phyloP scores from a whole-genome alignment of 2,797 vertebrate species.

The Sebastes baramenuke region DNA sequence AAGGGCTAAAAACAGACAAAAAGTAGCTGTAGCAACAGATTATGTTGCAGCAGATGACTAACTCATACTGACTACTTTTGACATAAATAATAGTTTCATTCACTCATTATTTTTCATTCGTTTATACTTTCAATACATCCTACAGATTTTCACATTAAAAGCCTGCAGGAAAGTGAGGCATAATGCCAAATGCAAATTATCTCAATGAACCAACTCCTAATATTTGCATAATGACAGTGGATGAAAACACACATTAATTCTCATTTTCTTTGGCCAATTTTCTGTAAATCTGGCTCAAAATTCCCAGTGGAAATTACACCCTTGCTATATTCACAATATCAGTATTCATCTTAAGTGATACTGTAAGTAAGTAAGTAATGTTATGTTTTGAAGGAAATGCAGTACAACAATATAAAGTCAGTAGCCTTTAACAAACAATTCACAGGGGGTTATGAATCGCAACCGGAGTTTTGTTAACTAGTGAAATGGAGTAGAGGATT shows the following conservation, averaged over 20 bases:
- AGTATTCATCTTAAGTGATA: rapidly evolving
- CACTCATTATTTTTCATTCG: background rate
- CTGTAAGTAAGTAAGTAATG: too few relatives aligned
- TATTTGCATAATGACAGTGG: too few relatives aligned
- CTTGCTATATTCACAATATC: too few relatives aligned
- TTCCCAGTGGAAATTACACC: too few relatives aligned
- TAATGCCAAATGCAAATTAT: background rate
- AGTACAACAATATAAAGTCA: too few relatives aligned
- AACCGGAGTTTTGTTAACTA: background rate
- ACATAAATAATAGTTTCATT: too few relatives aligned
- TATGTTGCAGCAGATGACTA: background rate
- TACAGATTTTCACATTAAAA: background rate
- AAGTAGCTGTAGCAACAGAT: background rate
- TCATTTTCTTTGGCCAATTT: too few relatives aligned
- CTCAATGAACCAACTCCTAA: too few relatives aligned
- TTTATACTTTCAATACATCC: background rate
- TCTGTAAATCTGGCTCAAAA: too few relatives aligned
- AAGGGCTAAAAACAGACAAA: rapidly evolving
- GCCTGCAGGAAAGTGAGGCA: background rate
- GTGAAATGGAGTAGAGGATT: background rate
- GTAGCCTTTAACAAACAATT: background rate
- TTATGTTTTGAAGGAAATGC: too few relatives aligned
- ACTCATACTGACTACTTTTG: too few relatives aligned
- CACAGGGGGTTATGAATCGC: background rate
- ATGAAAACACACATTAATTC: too few relatives aligned